phyloP scores from a whole-genome alignment of 2,888 invertebrate genomes.

The Chironomus riparius region DNA sequence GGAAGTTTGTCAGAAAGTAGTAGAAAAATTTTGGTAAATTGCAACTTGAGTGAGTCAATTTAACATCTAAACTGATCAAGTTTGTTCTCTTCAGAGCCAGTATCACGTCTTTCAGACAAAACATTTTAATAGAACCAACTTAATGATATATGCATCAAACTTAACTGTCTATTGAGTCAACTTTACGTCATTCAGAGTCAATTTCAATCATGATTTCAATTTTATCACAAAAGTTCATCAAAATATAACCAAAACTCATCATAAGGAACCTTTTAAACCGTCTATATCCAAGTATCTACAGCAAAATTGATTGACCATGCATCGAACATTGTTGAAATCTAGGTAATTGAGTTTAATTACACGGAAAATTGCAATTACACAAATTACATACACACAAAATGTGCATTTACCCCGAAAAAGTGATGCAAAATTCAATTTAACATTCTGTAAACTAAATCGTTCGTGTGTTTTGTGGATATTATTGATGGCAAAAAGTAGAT shows the following conservation, averaged over 20 bases:
- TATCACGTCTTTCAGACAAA: too few relatives aligned
- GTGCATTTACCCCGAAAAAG: background rate
- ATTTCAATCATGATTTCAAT: background rate
- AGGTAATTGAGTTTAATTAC: slow-evolving; percentile 25
- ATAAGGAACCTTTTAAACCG: background rate
- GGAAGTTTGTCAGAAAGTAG: too few relatives aligned
- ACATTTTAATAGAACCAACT: too few relatives aligned
- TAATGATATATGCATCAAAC: too few relatives aligned
- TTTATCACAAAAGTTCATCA: background rate
- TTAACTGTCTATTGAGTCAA: too few relatives aligned
- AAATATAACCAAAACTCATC: background rate
- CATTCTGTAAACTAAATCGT: background rate
- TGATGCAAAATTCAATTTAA: slow-evolving; percentile 13
- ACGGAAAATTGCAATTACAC: slow-evolving; percentile 25
- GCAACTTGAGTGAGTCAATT: too few relatives aligned
- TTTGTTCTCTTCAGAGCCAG: too few relatives aligned
- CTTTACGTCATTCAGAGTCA: too few relatives aligned
- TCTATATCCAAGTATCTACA: background rate
- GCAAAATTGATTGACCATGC: slow-evolving; percentile 6
- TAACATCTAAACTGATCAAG: too few relatives aligned
- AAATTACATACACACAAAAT: slow-evolving; percentile 4
- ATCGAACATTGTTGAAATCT: background rate
- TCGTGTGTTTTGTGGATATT: background rate
- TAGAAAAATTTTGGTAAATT: too few relatives aligned
- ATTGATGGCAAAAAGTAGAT: background rate